These are phyloP conservation scores for Garra rufa DNA, from an alignment of 2,113 vertebrate species.

Conservation along the genomic window DNA sequence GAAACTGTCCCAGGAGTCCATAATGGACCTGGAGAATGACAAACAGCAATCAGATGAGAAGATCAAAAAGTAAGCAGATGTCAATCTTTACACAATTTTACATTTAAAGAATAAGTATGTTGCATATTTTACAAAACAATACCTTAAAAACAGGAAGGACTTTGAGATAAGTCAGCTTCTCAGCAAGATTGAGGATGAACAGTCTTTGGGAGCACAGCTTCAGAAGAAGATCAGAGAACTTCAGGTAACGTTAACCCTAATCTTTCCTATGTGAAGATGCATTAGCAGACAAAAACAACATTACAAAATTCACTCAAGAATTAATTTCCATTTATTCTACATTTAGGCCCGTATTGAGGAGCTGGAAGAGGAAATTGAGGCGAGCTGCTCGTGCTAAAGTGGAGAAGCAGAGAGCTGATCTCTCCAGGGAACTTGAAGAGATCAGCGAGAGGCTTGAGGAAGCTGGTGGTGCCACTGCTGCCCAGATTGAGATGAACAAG, in stretches of 20 bases:
- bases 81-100: background rate
- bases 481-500: slow-evolving; percentile 78
- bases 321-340: no score
- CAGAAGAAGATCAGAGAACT: slow-evolving; percentile 78
- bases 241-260: slow-evolving; percentile 22
- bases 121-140: background rate
- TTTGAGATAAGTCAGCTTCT: slow-evolving; percentile 78
- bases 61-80: background rate
- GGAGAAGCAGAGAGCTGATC: slow-evolving; percentile 87
- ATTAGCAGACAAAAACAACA: background rate
- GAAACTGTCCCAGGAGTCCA: background rate
- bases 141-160: slow-evolving; percentile 72
- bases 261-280: background rate
- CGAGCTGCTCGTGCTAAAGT: slow-evolving; percentile 78
- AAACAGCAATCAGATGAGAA: slow-evolving; percentile 31
- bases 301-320: no score
- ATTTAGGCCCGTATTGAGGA: slow-evolving; percentile 74
- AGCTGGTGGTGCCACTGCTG: slow-evolving; percentile 73
- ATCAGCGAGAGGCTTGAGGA: slow-evolving; percentile 84
- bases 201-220: slow-evolving; percentile 65
- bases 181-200: slow-evolving; percentile 80
- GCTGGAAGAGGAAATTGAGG: slow-evolving; percentile 77
- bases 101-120: background rate
- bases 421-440: slow-evolving; percentile 88
- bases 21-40: background rate